Conservation (phyloP, 2,888 invertebrate species). For the Arctia plantaginis region DNA sequence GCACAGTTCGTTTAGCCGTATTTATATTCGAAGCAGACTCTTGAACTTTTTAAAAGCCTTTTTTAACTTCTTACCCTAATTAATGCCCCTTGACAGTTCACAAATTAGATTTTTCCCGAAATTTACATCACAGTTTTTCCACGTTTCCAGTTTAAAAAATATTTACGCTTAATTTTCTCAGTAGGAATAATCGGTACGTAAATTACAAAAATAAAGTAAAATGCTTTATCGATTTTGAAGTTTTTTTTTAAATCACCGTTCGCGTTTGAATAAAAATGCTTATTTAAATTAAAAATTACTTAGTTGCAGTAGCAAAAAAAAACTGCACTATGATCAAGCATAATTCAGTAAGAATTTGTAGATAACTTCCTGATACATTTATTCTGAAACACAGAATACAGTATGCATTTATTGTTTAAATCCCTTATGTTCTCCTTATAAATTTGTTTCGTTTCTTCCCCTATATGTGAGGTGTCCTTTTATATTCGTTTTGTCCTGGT, state of each 20-base stretch:
- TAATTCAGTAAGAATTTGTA: background rate
- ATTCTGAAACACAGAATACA: too few species aligned
- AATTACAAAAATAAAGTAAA: too few species aligned
- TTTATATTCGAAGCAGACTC: slow-evolving; percentile 71
- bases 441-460: background rate
- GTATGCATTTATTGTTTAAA: background rate
- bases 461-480: too few species aligned
- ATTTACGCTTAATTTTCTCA: background rate
- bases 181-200: background rate
- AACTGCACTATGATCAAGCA: background rate
- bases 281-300: too few species aligned
- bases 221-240: too few species aligned
- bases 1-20: slow-evolving; percentile 57
- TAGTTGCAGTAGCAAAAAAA: background rate
- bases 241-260: too few species aligned
- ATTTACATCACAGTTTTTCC: slow-evolving; percentile 60
- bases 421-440: background rate
- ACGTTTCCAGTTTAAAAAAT: slow-evolving; percentile 18
- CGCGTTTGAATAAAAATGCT: too few species aligned
- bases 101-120: slow-evolving; percentile 68
- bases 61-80: slow-evolving; percentile 80
- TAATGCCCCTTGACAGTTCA: slow-evolving; percentile 75
- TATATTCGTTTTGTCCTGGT: too few species aligned
- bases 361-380: too few species aligned
- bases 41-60: slow-evolving; percentile 73